Evolutionary conservation across 2,888 invertebrate species (phyloP), one percentile per base, ranked within the genome.

Genomic region (Dynastes tityus): DNA sequence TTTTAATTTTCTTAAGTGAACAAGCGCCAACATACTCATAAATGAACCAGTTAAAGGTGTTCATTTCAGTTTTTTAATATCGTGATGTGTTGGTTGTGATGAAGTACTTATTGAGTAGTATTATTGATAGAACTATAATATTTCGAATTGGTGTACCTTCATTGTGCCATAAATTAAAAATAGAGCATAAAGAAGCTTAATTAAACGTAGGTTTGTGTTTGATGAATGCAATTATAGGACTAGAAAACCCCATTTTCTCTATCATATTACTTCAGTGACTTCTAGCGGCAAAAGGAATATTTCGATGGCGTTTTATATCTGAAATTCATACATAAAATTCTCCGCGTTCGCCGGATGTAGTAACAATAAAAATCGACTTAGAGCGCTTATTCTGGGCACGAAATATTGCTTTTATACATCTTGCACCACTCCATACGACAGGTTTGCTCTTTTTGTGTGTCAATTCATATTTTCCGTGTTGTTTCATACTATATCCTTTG

Each of bases 341-440:
- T 76, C 40, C 37, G 77, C 70, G 79, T 73, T 74, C 80, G 79
- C 78, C 79, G 81, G 78, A 82, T 80, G 81, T 79, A 80, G 78
- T 81, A 76, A 80, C 82, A 81, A 83, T 83, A 83, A 83, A 83
- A 82, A 81, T 81, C 81, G 82, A 82, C 82, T 83, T 82, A 82
- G 73, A 79, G 79, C 78, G 70, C 78, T 80, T 82, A 82, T 83
- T 81, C 83, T 63, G 80, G 77, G 80, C 83, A 83, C 83, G 83
- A 81, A 83, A 82, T 83, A 82, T 83, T 83, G 81, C 82, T 83
- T 81, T 83, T 83, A 80, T 82, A 82, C 82, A 82, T 82, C 82
- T 80, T 77, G 81, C 81, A 80, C 78, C 81, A 80, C 77, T 80
- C 78, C 71, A 67, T 70, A 77, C 77, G 78, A 80, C 80, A 68